Percentiles rank a stretch among this genome's conserved stretches.
Evolutionary conservation across 2,797 vertebrate species (phyloP).

Genomic region (Anabas testudineus): DNA sequence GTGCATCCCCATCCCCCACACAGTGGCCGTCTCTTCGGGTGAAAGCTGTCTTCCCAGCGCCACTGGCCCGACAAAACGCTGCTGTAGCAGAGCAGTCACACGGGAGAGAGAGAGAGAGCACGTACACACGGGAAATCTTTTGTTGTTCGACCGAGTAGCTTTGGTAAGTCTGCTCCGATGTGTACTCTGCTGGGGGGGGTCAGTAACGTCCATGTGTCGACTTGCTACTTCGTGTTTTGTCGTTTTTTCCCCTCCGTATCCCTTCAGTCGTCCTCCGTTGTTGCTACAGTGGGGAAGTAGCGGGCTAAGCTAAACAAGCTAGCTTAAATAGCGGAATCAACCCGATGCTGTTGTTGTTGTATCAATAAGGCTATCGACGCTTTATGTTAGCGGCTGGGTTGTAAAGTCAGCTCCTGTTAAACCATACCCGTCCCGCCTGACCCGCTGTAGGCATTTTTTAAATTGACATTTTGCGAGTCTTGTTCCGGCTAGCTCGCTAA

Average conservation of each 20-base stretch:
- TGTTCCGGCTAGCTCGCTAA: conserved; percentile 62
- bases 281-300: conserved; percentile 65
- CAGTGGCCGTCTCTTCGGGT: conserved; percentile 76
- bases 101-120: conserved; percentile 52
- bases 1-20: conserved; percentile 84
- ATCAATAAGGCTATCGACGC: neutral
- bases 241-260: conserved; percentile 49
- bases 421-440: neutral
- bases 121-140: conserved; percentile 34
- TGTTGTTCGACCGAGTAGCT: conserved; percentile 51
- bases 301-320: conserved; percentile 70
- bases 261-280: conserved; percentile 79
- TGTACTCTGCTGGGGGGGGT: conserved; percentile 25
- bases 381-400: neutral
- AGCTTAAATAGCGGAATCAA: conserved; percentile 50
- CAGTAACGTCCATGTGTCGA: conserved; percentile 58
- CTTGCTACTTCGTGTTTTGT: conserved; percentile 44
- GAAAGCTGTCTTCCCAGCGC: conserved; percentile 78
- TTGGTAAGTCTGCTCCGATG: conserved; percentile 69
- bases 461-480: conserved; percentile 33
- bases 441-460: neutral
- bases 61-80: conserved; percentile 72
- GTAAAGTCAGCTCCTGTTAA: neutral
- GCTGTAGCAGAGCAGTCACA: conserved; percentile 57
- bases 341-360: conserved; percentile 1